Evolutionary conservation across 2,888 invertebrate genomes (phyloP).

Genomic region (Thecocarcelia acutangulata): DNA sequence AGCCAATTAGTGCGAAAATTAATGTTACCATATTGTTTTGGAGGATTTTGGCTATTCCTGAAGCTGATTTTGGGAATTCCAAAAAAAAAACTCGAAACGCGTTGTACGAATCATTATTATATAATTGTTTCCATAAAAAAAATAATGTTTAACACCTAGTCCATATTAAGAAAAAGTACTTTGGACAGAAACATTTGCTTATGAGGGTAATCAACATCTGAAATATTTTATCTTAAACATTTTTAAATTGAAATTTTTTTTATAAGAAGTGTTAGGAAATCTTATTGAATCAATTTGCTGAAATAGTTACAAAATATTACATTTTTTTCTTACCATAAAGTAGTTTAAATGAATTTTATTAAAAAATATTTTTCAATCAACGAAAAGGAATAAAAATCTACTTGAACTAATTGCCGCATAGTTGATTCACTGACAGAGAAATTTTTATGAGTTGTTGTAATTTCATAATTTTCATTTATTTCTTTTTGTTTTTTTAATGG

Average conservation of each 20-base stretch:
- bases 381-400: conserved; percentile 20
- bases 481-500: conserved; percentile 7
- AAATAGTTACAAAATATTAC: conserved; percentile 28
- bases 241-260: conserved; percentile 19
- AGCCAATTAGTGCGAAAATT: no score
- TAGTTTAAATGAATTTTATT: conserved; percentile 5
- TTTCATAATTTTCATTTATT: conserved; percentile 21
- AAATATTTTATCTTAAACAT: conserved; percentile 38
- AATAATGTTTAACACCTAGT: no score
- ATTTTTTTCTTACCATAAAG: conserved; percentile 39
- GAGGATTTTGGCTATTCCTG: no score
- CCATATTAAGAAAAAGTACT: no score
- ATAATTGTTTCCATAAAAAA: no score
- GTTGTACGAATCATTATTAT: no score
- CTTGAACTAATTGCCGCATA: conserved; percentile 21
- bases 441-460: conserved; percentile 16
- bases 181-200: conserved; percentile 6
- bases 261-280: conserved; percentile 36
- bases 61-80: no score
- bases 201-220: conserved; percentile 62
- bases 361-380: conserved; percentile 23
- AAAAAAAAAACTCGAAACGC: no score
- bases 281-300: conserved; percentile 60
- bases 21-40: no score
- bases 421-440: conserved; percentile 4